A percentile compares a stretch with the other conserved stretches of the same genome.
These are phyloP conservation scores for Hoplias malabaricus DNA, from an alignment of 2,113 vertebrate genomes.

Conservation along the genomic window DNA sequence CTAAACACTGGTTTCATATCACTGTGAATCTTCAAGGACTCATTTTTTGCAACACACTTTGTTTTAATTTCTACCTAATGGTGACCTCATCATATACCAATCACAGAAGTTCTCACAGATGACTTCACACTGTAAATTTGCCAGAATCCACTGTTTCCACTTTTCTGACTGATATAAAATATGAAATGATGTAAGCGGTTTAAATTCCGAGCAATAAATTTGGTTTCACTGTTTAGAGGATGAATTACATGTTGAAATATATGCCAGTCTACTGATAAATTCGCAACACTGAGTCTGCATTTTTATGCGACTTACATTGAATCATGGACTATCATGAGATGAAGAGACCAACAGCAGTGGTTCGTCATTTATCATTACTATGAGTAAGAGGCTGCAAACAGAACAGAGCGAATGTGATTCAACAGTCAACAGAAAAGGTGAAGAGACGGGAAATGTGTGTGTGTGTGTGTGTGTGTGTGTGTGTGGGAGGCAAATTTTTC, in stretches of 20 bases:
- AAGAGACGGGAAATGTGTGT: conserved; percentile 3
- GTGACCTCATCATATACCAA: not conserved
- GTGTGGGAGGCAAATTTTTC: not conserved
- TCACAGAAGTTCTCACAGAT: not conserved
- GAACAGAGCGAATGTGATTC: conserved; percentile 33
- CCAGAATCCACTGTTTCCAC: not conserved
- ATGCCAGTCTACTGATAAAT: not conserved
- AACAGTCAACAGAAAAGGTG: conserved; percentile 11
- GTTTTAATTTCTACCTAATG: too few relatives aligned
- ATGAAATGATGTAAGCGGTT: not conserved
- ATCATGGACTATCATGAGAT: not conserved
- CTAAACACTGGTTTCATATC: too few relatives aligned
- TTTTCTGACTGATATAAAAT: not conserved
- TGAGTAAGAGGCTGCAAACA: conserved; percentile 28
- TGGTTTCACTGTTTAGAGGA: not conserved
- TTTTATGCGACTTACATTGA: not conserved
- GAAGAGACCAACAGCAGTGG: not conserved
- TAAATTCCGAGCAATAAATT: not conserved
- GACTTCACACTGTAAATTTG: not conserved
- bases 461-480: not conserved
- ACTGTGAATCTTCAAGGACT: not conserved
- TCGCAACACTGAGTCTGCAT: conserved; percentile 26
- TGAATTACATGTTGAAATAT: not conserved
- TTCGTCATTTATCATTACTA: not conserved
- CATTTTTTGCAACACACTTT: not conserved